Base-by-base conservation (phyloP, 2,888 invertebrate species). In the Ligdia adustata region DNA sequence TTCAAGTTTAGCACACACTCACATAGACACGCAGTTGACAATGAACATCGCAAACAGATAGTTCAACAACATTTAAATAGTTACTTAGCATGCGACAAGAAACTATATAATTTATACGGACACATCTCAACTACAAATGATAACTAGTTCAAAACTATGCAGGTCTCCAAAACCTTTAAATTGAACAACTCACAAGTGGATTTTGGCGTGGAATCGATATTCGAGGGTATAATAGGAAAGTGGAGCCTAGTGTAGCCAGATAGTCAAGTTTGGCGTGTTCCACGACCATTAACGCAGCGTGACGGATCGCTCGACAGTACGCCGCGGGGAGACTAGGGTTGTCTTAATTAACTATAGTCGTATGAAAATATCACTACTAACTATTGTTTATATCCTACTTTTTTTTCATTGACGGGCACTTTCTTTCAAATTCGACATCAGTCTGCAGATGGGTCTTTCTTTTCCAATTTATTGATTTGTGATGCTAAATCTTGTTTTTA, bases 201-300 rank as follows among this genome's bases (percentile, higher is more conserved):
- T 57, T 53, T 64, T 69, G 9, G 68, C 66, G 67, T 65, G 68
- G 60, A 72, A 70, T 75, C 72, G 74, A 73, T 73, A 72, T 64
- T 68, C 63, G 63, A 59, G 70, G 69, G 62, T n/a, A n/a, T n/a
- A n/a, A 2, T 60, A 60, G 69, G 68, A 69, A 75, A 72, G 75
- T 69, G 70, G 72, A 71, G 74, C 72, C 37, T 37, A 41, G 33
- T 22, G 48, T 43, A 79, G 80, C 65, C 71, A 73, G 72, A 84
- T 82, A 85, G 87, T 85, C 79, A 79, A 85, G 83, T 81, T 80
- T 89, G 65, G 90, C 90, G 90, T 90, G 90, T 70, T 70, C 66
- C 57, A 75, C 72, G 67, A 72, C 82, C 82, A 89, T 90, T 90
- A 90, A 89, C 87, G 85, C 90, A 87, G 83, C 83, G 88, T 87